Evolutionary conservation across 2,888 invertebrate species (phyloP).

Genomic region (Drosophila bunnanda): DNA sequence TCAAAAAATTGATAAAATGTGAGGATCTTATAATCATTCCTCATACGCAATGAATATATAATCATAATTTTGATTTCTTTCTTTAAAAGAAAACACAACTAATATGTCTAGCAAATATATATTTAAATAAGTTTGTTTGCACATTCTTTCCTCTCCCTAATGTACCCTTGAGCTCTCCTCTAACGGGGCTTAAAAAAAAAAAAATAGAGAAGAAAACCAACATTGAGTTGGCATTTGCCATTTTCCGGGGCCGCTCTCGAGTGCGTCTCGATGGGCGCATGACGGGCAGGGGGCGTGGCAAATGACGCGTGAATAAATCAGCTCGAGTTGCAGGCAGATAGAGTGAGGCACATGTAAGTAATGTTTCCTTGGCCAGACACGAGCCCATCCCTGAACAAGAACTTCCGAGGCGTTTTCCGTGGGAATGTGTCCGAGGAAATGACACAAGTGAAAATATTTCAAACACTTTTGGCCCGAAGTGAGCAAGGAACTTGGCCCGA

Average conservation of each 20-base stretch:
- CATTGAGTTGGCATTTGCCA: conserved; percentile 69
- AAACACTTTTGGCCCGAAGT: conserved; percentile 51
- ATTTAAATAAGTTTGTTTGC: neutral
- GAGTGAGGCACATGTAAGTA: conserved; percentile 34
- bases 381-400: conserved; percentile 41
- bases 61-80: neutral
- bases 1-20: too few relatives aligned
- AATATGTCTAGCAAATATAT: too few relatives aligned
- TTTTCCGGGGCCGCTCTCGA: conserved; percentile 51
- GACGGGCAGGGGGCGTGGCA: conserved; percentile 39
- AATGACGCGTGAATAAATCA: conserved; percentile 41
- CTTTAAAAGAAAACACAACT: too few relatives aligned
- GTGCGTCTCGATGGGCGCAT: conserved; percentile 68
- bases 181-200: conserved; percentile 2
- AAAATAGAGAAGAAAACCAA: conserved; percentile 50
- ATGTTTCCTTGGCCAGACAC: conserved; percentile 43
- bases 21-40: too few relatives aligned
- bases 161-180: neutral
- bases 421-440: conserved; percentile 72
- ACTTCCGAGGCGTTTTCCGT: conserved; percentile 54
- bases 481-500: conserved; percentile 14
- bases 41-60: too few relatives aligned
- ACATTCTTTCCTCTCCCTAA: neutral
- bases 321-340: conserved; percentile 13
- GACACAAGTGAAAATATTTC: conserved; percentile 78